A percentile compares a stretch with the other conserved stretches of the same genome.
Conservation (phyloP, 2,113 vertebrate genomes). For the Acinonyx jubatus region DNA sequence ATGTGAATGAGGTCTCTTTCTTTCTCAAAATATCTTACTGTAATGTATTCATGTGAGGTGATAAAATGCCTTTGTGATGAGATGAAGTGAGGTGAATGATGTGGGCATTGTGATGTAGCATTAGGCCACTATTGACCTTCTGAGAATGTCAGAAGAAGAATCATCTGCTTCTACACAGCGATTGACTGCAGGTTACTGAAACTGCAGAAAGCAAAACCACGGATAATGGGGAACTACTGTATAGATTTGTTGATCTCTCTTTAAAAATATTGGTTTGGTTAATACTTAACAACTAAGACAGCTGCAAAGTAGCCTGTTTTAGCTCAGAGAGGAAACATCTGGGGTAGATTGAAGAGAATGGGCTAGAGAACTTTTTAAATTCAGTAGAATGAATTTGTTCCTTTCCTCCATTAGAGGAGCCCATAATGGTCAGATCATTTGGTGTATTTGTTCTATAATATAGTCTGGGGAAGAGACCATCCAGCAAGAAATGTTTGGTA, state of each 20-base stretch:
- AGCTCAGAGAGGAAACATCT: not conserved
- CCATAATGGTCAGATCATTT: not conserved
- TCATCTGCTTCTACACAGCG: not conserved
- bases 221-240: not conserved
- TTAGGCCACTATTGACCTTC: not conserved
- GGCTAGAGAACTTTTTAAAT: not conserved
- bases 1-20: not conserved
- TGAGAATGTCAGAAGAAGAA: not conserved
- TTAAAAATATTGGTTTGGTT: constrained; percentile 20
- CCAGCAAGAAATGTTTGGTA: not conserved
- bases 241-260: not conserved
- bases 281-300: not conserved
- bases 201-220: not conserved
- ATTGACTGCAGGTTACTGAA: not conserved
- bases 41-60: not conserved
- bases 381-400: not conserved
- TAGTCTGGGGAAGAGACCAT: not conserved
- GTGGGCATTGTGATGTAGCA: not conserved
- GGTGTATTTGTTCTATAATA: not conserved
- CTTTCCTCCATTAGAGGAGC: not conserved
- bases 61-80: not conserved
- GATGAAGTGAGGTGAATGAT: not conserved
- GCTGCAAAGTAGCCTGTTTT: not conserved
- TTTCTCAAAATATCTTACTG: not conserved
- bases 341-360: not conserved